These are phyloP conservation scores for Ctenodactylus gundi DNA, from an alignment of 2,113 vertebrate genomes.

Conservation along the genomic window DNA sequence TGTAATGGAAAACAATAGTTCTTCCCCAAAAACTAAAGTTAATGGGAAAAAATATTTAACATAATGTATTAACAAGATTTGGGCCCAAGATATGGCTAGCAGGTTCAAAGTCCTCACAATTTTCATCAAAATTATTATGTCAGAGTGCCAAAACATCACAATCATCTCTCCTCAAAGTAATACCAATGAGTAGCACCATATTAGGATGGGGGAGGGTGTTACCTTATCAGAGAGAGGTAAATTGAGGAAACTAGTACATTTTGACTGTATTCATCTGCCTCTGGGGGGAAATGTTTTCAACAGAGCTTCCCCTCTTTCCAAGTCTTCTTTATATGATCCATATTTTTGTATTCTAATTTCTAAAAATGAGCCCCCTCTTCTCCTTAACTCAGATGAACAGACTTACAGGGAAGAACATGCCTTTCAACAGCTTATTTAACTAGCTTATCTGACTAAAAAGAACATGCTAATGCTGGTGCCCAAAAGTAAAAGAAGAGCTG, in stretches of 20 bases:
- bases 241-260: background rate
- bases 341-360: background rate
- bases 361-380: too few relatives aligned
- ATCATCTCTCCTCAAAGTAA: background rate
- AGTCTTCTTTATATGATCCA: too few relatives aligned
- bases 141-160: background rate
- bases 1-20: background rate
- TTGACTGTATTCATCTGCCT: background rate
- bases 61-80: background rate
- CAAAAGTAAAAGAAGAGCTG: background rate
- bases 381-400: too few relatives aligned
- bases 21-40: slow-evolving; percentile 32
- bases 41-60: slow-evolving; percentile 30
- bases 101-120: background rate
- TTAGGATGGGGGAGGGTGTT: background rate
- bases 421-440: too few relatives aligned
- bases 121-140: background rate
- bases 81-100: background rate
- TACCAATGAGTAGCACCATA: background rate
- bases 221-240: background rate
- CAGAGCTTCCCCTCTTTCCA: background rate
- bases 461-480: background rate
- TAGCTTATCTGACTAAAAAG: background rate
- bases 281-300: background rate
- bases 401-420: too few relatives aligned